Percentiles rank a stretch among this genome's conserved stretches.
Conservation (phyloP, 2,888 invertebrate species). For the Drepanosiphum platanoidis region DNA sequence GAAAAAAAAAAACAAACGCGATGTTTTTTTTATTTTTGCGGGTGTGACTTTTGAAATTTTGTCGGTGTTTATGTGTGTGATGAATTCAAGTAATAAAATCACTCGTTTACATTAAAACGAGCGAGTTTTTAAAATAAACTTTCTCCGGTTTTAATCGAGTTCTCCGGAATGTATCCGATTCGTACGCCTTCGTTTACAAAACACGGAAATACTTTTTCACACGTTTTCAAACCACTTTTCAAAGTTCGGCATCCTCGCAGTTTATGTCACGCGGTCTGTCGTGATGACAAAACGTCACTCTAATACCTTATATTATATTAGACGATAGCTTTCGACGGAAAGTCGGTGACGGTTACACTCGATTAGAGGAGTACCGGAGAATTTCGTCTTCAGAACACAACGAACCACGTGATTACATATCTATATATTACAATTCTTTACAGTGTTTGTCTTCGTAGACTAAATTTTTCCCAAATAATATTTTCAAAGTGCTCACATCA, state of each 20-base stretch:
- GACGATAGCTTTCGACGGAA: neutral
- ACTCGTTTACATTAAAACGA: neutral
- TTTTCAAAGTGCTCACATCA: no score
- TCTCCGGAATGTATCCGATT: neutral
- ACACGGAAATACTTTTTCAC: neutral
- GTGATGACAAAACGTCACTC: no score
- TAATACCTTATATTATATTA: no score
- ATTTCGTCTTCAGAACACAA: no score
- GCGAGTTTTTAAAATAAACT: neutral
- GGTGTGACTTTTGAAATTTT: neutral
- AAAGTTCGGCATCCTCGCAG: neutral
- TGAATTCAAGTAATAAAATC: neutral
- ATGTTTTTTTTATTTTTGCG: no score
- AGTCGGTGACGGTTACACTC: neutral
- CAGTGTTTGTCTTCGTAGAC: no score
- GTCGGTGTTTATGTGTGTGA: neutral
- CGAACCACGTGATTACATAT: no score
- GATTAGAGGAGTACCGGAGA: neutral
- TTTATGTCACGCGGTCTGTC: neutral
- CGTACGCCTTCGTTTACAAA: neutral
- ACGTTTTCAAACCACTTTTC: neutral
- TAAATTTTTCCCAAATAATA: no score
- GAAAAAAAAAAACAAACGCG: neutral
- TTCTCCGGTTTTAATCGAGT: neutral
- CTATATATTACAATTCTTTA: no score